Conservation (phyloP, 2,113 vertebrate species). For the Perca schrenkii region DNA sequence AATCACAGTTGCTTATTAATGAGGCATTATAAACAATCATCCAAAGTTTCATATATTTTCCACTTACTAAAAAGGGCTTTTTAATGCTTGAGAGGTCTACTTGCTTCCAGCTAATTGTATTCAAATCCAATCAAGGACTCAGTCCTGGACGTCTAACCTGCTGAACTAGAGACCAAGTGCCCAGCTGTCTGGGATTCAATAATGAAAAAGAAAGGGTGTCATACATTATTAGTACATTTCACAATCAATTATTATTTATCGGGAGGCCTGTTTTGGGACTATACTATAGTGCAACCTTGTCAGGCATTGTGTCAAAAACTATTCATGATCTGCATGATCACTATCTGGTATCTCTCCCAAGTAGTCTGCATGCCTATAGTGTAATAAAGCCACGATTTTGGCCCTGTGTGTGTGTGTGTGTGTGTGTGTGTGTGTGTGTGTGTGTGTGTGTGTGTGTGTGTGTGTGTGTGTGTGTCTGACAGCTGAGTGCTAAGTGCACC, state of each 20-base stretch:
- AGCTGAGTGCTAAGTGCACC: slow-evolving; percentile 47
- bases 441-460: slow-evolving; percentile 3
- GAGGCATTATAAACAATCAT: slow-evolving; percentile 51
- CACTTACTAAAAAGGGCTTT: neutral
- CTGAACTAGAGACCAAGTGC: neutral
- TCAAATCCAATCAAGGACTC: slow-evolving; percentile 40
- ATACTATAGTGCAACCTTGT: neutral
- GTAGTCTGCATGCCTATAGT: slow-evolving; percentile 34
- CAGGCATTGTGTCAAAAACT: slow-evolving; percentile 5
- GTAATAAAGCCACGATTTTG: slow-evolving; percentile 52
- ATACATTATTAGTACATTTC: neutral
- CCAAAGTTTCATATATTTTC: slow-evolving; percentile 38
- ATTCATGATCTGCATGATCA: slow-evolving; percentile 17
- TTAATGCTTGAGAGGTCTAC: slow-evolving; percentile 28
- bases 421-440: too few relatives aligned
- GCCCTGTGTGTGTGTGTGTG: slow-evolving; percentile 17
- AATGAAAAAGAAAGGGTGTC: neutral
- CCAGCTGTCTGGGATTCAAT: neutral
- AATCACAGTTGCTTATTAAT: slow-evolving; percentile 59
- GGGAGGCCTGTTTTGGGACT: neutral
- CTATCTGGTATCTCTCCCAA: slow-evolving; percentile 19
- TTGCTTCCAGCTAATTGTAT: slow-evolving; percentile 39
- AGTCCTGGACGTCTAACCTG: neutral
- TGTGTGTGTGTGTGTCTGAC: slow-evolving; percentile 19
- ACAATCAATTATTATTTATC: neutral